Conservation (phyloP, 2,888 invertebrate species). For the Orthonychiurus folsomi region DNA sequence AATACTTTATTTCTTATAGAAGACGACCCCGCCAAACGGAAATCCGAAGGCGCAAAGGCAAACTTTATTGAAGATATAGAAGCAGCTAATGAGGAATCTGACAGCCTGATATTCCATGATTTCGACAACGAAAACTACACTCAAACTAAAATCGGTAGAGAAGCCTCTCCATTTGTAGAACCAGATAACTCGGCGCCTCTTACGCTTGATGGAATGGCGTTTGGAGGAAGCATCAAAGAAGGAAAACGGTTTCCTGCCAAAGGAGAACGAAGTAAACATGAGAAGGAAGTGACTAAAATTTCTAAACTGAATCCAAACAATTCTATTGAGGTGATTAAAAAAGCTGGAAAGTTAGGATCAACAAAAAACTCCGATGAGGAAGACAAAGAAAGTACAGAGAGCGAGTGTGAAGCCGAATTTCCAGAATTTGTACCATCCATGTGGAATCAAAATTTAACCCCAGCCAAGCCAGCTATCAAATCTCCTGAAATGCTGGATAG, state of each 20-base stretch:
- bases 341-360: slow-evolving; percentile 3
- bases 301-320: no score
- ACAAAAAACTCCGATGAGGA: neutral
- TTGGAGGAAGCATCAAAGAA: neutral
- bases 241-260: no score
- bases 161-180: neutral
- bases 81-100: slow-evolving; percentile 30
- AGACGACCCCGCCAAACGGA: neutral
- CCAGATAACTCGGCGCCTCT: neutral
- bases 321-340: neutral
- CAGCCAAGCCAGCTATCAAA: slow-evolving; percentile 35
- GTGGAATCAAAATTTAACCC: slow-evolving; percentile 38
- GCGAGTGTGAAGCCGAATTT: slow-evolving; percentile 13
- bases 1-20: no score
- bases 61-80: slow-evolving; percentile 31
- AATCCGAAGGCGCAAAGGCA: no score
- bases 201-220: neutral
- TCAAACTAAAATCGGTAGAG: neutral
- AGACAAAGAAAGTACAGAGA: neutral
- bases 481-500: slow-evolving; percentile 27
- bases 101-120: slow-evolving; percentile 34
- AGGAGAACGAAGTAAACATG: no score
- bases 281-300: neutral
- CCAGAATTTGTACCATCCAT: slow-evolving; percentile 34
- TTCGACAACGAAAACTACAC: slow-evolving; percentile 26